Percentiles rank a stretch among this genome's conserved stretches.
Evolutionary conservation across 2,113 vertebrate species (phyloP).

Genomic region (Neotoma lepida): DNA sequence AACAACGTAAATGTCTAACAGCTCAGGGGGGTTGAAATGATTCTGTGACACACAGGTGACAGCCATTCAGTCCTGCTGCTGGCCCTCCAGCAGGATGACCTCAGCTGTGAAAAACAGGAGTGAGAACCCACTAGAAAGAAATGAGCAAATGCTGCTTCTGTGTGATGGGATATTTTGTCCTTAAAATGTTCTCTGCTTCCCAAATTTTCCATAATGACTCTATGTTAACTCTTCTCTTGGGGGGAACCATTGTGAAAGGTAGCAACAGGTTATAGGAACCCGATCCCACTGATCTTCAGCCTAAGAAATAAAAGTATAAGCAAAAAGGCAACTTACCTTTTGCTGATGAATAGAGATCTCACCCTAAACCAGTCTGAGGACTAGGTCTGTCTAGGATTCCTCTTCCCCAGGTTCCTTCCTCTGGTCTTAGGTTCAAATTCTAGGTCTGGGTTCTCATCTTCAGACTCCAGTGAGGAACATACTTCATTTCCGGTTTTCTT

Average conservation of each 20-base stretch:
- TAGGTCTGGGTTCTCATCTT: constrained; percentile 47
- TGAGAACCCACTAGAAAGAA: constrained; percentile 33
- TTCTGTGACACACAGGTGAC: constrained; percentile 10
- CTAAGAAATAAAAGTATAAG: constrained; percentile 28
- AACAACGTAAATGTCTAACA: background rate
- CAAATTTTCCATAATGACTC: constrained; percentile 28
- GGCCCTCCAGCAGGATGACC: background rate
- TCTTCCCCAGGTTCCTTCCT: constrained; percentile 62
- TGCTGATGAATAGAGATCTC: constrained; percentile 56
- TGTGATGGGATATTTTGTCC: background rate
- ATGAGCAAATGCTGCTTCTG: background rate
- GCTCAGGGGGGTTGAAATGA: constrained; percentile 34
- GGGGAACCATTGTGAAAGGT: constrained; percentile 16
- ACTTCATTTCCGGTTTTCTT: constrained; percentile 45
- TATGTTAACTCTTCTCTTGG: constrained; percentile 25
- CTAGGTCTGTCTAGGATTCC: constrained; percentile 58
- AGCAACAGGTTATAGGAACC: constrained; percentile 62
- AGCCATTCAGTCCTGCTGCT: constrained; percentile 60
- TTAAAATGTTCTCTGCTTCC: constrained; percentile 28
- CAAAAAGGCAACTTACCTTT: constrained; percentile 64
- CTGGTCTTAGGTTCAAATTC: constrained; percentile 47
- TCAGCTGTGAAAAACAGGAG: constrained; percentile 40
- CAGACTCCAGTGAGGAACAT: constrained; percentile 44
- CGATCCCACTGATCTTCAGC: background rate
- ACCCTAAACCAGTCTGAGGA: constrained; percentile 67